phyloP scores from a whole-genome alignment of 2,113 vertebrate genomes.

The Microtus montanus region DNA sequence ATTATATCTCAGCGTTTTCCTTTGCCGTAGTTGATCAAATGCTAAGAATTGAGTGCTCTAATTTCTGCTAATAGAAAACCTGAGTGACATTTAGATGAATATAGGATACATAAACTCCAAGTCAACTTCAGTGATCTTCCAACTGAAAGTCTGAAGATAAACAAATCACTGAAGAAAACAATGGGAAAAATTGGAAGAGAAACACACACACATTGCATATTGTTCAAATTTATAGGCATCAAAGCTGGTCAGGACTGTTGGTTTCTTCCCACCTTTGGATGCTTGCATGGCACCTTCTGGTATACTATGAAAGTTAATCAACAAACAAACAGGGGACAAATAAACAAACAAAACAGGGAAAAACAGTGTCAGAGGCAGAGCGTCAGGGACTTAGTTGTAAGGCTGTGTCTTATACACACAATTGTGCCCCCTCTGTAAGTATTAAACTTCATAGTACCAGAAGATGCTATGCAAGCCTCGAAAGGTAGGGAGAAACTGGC shows the following conservation, averaged over 20 bases:
- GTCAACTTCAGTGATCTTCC: not conserved
- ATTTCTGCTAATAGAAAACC: slow-evolving; percentile 39
- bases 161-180: not conserved
- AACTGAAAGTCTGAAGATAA: not conserved
- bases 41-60: not conserved
- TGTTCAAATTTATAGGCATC: not conserved
- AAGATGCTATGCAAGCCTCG: too few species aligned
- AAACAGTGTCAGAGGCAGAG: not conserved
- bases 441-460: too few species aligned
- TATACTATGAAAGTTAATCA: not conserved
- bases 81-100: not conserved
- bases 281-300: not conserved
- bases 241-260: not conserved
- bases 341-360: too few species aligned
- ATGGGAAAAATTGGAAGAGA: not conserved
- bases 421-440: too few species aligned
- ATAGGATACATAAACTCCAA: not conserved
- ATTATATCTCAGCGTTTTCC: not conserved
- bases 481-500: too few species aligned
- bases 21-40: not conserved
- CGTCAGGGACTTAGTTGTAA: not conserved
- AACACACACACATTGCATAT: not conserved
- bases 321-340: too few species aligned
- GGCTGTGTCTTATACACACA: not conserved
- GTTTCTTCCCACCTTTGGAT: too few species aligned